Evolutionary conservation across 2,113 vertebrate genomes (phyloP), one percentile per base, ranked within the genome.

Genomic region (Odontesthes bonariensis): DNA sequence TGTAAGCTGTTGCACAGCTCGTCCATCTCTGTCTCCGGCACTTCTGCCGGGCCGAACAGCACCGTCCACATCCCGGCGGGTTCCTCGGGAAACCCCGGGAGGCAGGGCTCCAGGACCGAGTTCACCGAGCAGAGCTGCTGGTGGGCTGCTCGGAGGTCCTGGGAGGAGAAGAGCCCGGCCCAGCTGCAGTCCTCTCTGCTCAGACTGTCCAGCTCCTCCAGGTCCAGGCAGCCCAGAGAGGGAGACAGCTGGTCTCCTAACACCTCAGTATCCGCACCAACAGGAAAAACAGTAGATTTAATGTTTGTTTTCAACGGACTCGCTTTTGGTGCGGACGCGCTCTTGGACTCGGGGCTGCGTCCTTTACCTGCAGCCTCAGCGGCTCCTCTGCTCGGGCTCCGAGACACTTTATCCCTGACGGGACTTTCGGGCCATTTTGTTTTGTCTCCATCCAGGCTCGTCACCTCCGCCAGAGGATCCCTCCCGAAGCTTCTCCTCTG

Each of bases 91-190:
- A 99, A 97, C 54, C 90, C 89, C 0, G 98, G 98, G 59, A 99
- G 91, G 62, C 94, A 98, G 3, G 95, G 95, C 75, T 98, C 97
- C 92, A 99, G 91, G 85, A 95, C 96, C 3, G 97, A 97, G 88
- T 94, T 97, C 13, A 99, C 96, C 0, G 97, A 96, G 85, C 96
- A 97, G 61, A 99, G 92, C 92, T 97, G 98, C 89, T 95, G 95
- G 83, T 99, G 97, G 42, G 95, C 90, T 0, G 96, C 91, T 38
- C 96, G 92, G 71, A 99, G 77, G 69, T 99, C 98, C 82, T 97
- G 96, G 91, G 97, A 98, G 56, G 98, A 98, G 91, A 98, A 99
- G 47, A 99, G 96, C 0, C 97, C 97, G 61, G 98, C 98, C 98
- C 98, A 99, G 89, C 97, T 98, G 84, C 94, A 96, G 89, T 98